These are phyloP conservation scores for Pycnomerus fuliginosus DNA, from an alignment of 2,888 invertebrate species.

Conservation along the genomic window DNA sequence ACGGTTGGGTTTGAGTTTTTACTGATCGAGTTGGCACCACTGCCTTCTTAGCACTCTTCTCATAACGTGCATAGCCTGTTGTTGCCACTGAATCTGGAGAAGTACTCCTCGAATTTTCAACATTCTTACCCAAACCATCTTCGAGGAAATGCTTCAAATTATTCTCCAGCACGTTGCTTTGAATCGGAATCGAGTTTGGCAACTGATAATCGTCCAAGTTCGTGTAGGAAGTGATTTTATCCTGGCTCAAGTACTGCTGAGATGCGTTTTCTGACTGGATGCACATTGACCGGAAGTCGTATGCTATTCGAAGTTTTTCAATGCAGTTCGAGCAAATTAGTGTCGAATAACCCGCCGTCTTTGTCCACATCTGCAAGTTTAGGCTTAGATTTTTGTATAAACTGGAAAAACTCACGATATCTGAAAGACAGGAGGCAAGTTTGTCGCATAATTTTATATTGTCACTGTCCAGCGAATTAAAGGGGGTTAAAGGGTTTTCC, in stretches of 20 bases:
- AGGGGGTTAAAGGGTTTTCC: slow-evolving; percentile 18
- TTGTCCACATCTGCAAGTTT: slow-evolving; percentile 14
- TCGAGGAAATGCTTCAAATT: slow-evolving; percentile 15
- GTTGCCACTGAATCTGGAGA: slow-evolving; percentile 23
- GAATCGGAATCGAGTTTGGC: slow-evolving; percentile 6
- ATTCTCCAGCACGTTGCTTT: slow-evolving; percentile 13
- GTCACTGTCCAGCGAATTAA: slow-evolving; percentile 16
- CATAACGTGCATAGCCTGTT: slow-evolving; percentile 19
- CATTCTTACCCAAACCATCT: slow-evolving; percentile 1
- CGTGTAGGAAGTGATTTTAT: slow-evolving; percentile 17
- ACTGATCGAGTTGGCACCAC: slow-evolving; percentile 17
- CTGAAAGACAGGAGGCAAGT: slow-evolving; percentile 18
- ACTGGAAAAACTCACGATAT: slow-evolving; percentile 15
- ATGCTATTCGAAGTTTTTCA: slow-evolving; percentile 21
- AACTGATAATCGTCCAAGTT: slow-evolving; percentile 20
- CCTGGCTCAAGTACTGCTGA: slow-evolving; percentile 13
- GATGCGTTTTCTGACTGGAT: slow-evolving; percentile 17
- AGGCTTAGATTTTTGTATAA: not conserved
- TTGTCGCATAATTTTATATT: slow-evolving; percentile 25
- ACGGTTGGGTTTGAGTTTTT: slow-evolving; percentile 25
- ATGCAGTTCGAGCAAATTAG: slow-evolving; percentile 20
- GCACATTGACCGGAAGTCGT: slow-evolving; percentile 19
- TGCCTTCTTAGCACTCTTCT: slow-evolving; percentile 14
- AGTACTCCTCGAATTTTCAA: slow-evolving; percentile 13
- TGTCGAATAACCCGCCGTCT: slow-evolving; percentile 12